Base-by-base conservation (phyloP, 2,113 vertebrate genomes). In the Ameiurus melas region DNA sequence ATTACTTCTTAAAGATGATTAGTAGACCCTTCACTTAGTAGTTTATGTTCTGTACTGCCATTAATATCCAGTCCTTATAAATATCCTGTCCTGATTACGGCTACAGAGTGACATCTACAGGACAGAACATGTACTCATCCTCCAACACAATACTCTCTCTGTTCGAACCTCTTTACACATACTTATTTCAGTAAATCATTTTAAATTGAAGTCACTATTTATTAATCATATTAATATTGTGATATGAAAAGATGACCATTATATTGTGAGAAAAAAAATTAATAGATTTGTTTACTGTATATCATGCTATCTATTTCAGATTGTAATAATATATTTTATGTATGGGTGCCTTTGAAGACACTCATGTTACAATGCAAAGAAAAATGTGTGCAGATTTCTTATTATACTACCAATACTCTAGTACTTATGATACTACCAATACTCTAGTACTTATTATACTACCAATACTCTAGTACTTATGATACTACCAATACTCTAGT, bases 101-200 rank as follows among this genome's bases (percentile, higher is more conserved):
- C 79, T 73, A 66, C 78, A 89, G 78, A 60, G 90, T 91, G 90
- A 89, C 90, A 91, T 88, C 90, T 91, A 88, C 79, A 91, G 90
- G 90, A 88, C 25, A 33, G 36, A 16, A 33, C 55, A 62, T 86
- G 55, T 19, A 80, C n/a, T 55, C 7, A 17, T 43, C 47, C 27
- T 51, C 16, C 81, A 83, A 43, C 16, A 83, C 27, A 64, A 16
- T 47, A 43, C 22, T 51, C 27, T 81, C n/a, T 81, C 36, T 20
- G 30, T 7, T 39, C 43, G 20, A 9, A 20, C 27, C 22, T 47
- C 73, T 43, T 22, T 25, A 22, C 19, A 77, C 73, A 27, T 47
- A 22, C 14, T 55, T 55, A 55, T 79, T 51, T 6, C 22, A 51
- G 36, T 3, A 27, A 6, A 27, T 77, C 25, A n/a, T 78, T 51